Evolutionary conservation across 2,113 vertebrate genomes (phyloP).

Genomic region (Procavia capensis): DNA sequence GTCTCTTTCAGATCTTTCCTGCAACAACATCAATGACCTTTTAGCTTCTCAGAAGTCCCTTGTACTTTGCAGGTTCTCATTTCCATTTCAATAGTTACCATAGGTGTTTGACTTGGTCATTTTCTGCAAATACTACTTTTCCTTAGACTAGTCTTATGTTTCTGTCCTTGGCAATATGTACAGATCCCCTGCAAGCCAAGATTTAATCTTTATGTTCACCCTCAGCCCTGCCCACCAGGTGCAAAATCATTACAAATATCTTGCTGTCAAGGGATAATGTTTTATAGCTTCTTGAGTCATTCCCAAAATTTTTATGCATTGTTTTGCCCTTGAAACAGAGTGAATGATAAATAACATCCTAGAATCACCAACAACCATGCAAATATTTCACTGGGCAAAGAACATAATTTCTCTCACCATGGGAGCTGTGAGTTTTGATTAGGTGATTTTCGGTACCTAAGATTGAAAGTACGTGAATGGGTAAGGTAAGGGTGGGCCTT

Average conservation of each 20-base stretch:
- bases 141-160: not conserved
- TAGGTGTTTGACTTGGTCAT: not conserved
- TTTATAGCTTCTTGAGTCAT: slow-evolving; percentile 37
- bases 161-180: slow-evolving; percentile 24
- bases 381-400: not conserved
- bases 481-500: not conserved
- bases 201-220: slow-evolving; percentile 14
- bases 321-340: slow-evolving; percentile 53
- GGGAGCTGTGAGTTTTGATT: not conserved
- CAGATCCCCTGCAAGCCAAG: not conserved
- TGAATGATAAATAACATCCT: not conserved
- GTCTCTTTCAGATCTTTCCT: not conserved
- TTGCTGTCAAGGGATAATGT: slow-evolving; percentile 17
- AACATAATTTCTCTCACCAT: not conserved
- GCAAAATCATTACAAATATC: slow-evolving; percentile 7
- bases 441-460: not conserved
- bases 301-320: not conserved
- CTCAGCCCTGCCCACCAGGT: not conserved
- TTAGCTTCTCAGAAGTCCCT: not conserved
- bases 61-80: not conserved
- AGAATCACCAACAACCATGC: not conserved
- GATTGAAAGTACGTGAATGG: not conserved
- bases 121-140: not conserved
- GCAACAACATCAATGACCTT: not conserved
- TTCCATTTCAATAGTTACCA: not conserved